These are phyloP conservation scores for Lemur catta DNA, from an alignment of 2,797 vertebrate genomes.

Conservation along the genomic window DNA sequence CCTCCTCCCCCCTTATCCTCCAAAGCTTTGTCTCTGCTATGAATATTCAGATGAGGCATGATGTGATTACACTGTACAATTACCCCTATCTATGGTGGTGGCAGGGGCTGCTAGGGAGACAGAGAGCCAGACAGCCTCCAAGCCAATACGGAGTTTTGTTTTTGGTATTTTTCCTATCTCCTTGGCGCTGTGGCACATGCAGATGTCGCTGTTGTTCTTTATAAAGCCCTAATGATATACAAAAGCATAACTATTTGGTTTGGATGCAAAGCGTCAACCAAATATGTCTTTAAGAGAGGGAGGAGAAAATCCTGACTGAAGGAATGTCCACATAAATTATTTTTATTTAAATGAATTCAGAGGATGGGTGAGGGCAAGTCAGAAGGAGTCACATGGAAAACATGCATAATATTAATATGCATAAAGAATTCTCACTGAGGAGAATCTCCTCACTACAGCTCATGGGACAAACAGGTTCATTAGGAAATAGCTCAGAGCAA, in stretches of 20 bases:
- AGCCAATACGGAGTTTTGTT: slow-evolving; percentile 80
- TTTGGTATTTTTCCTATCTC: slow-evolving; percentile 82
- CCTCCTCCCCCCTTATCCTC: slow-evolving; percentile 80
- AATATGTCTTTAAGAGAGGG: slow-evolving; percentile 78
- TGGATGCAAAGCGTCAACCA: slow-evolving; percentile 80
- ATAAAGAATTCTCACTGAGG: slow-evolving; percentile 85
- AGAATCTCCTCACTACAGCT: slow-evolving; percentile 75
- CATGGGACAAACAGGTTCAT: slow-evolving; percentile 82
- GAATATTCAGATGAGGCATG: slow-evolving; percentile 92
- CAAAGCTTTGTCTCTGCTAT: slow-evolving; percentile 86
- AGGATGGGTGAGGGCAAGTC: slow-evolving; percentile 79
- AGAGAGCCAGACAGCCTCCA: slow-evolving; percentile 76
- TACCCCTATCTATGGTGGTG: slow-evolving; percentile 82
- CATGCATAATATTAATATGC: slow-evolving; percentile 93
- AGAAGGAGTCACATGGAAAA: slow-evolving; percentile 88
- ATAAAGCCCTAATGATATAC: slow-evolving; percentile 91
- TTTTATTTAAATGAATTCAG: slow-evolving; percentile 85
- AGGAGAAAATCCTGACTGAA: slow-evolving; percentile 83
- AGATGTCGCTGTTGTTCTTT: slow-evolving; percentile 99
- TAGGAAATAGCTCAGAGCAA: slow-evolving; percentile 78
- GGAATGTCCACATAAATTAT: slow-evolving; percentile 90
- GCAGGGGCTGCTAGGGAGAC: slow-evolving; percentile 76
- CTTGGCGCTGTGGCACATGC: slow-evolving; percentile 93
- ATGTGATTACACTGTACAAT: slow-evolving; percentile 92
- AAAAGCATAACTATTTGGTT: slow-evolving; percentile 86